Conservation (phyloP, 1,140 invertebrate genomes). For the Eumaeus atala region DNA sequence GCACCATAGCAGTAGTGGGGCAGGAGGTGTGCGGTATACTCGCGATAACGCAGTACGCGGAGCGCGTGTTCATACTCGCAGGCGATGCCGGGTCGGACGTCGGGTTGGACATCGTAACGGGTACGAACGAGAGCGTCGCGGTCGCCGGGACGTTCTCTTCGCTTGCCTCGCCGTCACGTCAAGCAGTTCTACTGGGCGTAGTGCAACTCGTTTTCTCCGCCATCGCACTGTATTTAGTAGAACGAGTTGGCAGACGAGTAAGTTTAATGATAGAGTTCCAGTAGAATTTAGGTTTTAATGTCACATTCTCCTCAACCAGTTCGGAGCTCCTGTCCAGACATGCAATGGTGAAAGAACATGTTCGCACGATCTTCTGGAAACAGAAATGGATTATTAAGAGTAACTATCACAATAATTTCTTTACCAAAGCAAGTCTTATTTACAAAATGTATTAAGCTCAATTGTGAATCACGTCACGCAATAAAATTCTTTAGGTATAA, state of each 20-base stretch:
- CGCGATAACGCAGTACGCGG: slow-evolving; percentile 49
- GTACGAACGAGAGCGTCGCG: slow-evolving; percentile 1
- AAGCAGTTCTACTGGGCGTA: slow-evolving; percentile 33
- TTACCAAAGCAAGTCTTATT: too few species aligned
- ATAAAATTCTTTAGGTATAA: too few species aligned
- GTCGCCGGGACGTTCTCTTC: slow-evolving; percentile 9
- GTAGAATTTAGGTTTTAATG: too few species aligned
- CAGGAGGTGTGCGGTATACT: slow-evolving; percentile 50
- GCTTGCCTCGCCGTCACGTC: slow-evolving; percentile 30
- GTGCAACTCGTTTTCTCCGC: slow-evolving; percentile 37
- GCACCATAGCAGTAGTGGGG: slow-evolving; percentile 36
- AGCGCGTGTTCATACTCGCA: slow-evolving; percentile 42
- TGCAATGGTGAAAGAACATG: too few species aligned
- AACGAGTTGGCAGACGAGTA: slow-evolving; percentile 37
- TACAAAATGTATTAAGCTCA: too few species aligned
- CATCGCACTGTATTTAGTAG: slow-evolving; percentile 35
- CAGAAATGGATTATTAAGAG: too few species aligned
- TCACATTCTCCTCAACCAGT: too few species aligned
- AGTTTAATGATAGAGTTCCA: too few species aligned
- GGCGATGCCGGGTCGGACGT: slow-evolving; percentile 15
- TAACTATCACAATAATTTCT: too few species aligned
- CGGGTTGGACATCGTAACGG: not conserved
- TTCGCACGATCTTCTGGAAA: too few species aligned
- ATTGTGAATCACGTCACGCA: too few species aligned
- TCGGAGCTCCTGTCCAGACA: too few species aligned